Evolutionary conservation across 2,113 vertebrate genomes (phyloP).

Genomic region (Paramormyrops kingsleyae): DNA sequence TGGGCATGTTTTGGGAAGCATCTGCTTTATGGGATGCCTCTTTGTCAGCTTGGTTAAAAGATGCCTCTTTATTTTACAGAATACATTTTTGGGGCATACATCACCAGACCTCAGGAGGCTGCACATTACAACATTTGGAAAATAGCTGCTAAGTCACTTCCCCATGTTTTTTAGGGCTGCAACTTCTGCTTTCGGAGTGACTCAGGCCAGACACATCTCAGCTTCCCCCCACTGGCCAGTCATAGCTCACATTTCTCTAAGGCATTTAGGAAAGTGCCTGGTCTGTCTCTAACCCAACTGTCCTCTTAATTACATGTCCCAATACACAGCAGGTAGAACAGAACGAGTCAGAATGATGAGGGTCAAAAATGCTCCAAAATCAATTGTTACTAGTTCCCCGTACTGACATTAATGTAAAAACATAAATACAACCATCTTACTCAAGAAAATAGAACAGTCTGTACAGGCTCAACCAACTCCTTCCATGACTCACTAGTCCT

Average conservation of each 20-base stretch:
- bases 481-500: background rate
- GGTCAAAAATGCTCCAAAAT: background rate
- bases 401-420: background rate
- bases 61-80: background rate
- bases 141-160: constrained; percentile 3
- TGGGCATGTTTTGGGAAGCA: background rate
- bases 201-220: constrained; percentile 20
- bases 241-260: constrained; percentile 18
- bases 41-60: too few species aligned
- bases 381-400: background rate
- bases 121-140: constrained; percentile 6
- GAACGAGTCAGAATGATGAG: background rate
- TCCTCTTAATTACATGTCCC: background rate
- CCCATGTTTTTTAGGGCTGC: background rate
- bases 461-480: background rate
- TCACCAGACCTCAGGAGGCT: background rate
- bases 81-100: background rate
- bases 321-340: background rate
- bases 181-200: constrained; percentile 46
- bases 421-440: background rate
- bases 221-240: constrained; percentile 14
- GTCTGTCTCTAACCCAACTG: background rate
- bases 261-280: background rate
- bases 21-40: background rate
- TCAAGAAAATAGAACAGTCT: background rate